Percentiles rank a stretch among this genome's conserved stretches.
phyloP scores from a whole-genome alignment of 2,888 invertebrate genomes.

The Lutraria lutraria region DNA sequence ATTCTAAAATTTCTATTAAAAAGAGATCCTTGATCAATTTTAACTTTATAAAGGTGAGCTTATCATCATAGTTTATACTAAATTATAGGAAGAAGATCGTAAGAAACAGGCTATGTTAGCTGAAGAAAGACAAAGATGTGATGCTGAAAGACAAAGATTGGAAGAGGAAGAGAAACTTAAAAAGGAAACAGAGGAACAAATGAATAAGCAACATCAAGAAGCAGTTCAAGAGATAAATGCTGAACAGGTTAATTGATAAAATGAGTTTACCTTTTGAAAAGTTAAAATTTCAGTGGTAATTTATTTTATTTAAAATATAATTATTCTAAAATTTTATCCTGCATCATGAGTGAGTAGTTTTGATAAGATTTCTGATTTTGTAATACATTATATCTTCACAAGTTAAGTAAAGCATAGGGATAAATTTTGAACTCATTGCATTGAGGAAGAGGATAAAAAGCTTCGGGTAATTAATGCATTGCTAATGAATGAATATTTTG shows the following conservation, averaged over 20 bases:
- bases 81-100: slow-evolving; percentile 73
- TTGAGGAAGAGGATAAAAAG: too few relatives aligned
- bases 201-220: slow-evolving; percentile 55
- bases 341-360: too few relatives aligned
- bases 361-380: too few relatives aligned
- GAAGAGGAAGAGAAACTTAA: slow-evolving; percentile 55
- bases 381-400: too few relatives aligned
- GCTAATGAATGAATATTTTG: background rate
- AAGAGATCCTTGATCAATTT: too few relatives aligned
- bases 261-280: background rate
- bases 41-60: too few relatives aligned
- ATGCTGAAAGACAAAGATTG: slow-evolving; percentile 51
- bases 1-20: too few relatives aligned
- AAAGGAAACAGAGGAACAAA: slow-evolving; percentile 45
- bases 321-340: too few relatives aligned
- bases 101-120: slow-evolving; percentile 71
- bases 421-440: too few relatives aligned
- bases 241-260: slow-evolving; percentile 40
- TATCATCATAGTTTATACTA: too few relatives aligned
- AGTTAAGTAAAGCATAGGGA: too few relatives aligned
- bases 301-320: background rate
- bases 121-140: slow-evolving; percentile 68
- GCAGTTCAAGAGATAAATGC: slow-evolving; percentile 48
- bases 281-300: background rate
- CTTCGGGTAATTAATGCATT: too few relatives aligned